A percentile compares a stretch with the other conserved stretches of the same genome.
Evolutionary conservation across 2,113 vertebrate genomes (phyloP).

Genomic region (Baryphthengus martii): DNA sequence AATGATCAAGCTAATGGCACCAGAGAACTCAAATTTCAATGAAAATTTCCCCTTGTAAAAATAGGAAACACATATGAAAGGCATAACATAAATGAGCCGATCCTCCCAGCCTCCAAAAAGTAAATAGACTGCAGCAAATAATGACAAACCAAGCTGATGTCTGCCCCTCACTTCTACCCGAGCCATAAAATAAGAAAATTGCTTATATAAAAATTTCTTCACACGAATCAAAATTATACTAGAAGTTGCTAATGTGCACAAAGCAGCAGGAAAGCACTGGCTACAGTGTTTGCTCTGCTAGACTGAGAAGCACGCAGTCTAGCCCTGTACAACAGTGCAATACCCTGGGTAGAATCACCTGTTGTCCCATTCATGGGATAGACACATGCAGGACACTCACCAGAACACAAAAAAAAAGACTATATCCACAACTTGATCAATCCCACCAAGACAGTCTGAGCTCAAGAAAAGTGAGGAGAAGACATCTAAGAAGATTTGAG

Average conservation of each 20-base stretch:
- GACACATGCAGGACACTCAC: not conserved
- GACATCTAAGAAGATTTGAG: not conserved
- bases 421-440: not conserved
- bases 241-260: not conserved
- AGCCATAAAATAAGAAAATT: not conserved
- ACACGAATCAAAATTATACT: not conserved
- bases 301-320: not conserved
- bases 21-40: not conserved
- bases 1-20: not conserved
- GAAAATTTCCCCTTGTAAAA: slow-evolving; percentile 22
- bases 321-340: not conserved
- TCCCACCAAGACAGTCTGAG: not conserved
- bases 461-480: not conserved
- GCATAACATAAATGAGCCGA: not conserved
- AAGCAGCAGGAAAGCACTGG: not conserved
- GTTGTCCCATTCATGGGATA: not conserved
- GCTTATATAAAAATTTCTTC: not conserved
- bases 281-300: not conserved
- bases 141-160: not conserved
- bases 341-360: rapidly evolving
- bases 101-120: not conserved
- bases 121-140: not conserved
- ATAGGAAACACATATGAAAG: not conserved
- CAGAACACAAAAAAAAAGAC: not conserved
- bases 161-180: not conserved